Base-by-base conservation (phyloP, 2,797 vertebrate species). In the Mormyrops attenuatus region DNA sequence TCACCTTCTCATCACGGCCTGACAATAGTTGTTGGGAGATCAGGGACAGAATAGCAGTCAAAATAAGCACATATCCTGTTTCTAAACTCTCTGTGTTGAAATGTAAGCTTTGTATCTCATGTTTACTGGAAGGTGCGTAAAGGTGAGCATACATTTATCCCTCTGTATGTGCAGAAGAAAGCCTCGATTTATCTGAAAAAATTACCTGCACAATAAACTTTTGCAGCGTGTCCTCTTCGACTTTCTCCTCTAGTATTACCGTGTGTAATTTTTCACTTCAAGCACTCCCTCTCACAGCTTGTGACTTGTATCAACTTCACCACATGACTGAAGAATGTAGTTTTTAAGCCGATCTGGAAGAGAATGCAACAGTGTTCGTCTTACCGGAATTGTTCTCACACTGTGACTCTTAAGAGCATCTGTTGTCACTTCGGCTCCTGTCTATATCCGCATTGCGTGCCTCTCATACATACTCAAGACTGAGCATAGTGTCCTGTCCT, bases 301-400 rank as follows among this genome's bases (percentile, higher is more conserved):
- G 95, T 97, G 96, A 97, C 94, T 95, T 89, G 90, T 93, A 93
- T 95, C 93, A 95, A 92, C 92, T 20, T 3, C 0, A 89, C 92
- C 96, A 92, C 95, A 96, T 96, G 96, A 96, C 95, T 94, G 2
- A 85, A 93, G 95, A 96, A 95, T 95, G 94, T 89, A 82, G 91
- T 90, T 88, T 92, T 88, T 90, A 92, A 73, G 92, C 92, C 90
- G 89, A 88, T 26, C 66, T 88, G 80, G 60, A 63, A 38, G 47
- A 49, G 80, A 82, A 73, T 41, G 49, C 52, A 11, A 22, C 15
- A 22, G 38, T 55, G n/a, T 85, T 2, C 20, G 49, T 60, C 41
- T 69, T 17, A 11, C 20, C n/a, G 30, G 38, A 57, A 63, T 30
- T 88, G 38, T 88, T 38, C 26, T 30, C 17, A 47, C 57, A 88